Percentiles rank a stretch among this genome's conserved stretches.
These are phyloP conservation scores for Peromyscus eremicus DNA, from an alignment of 2,797 vertebrate species.

Conservation along the genomic window DNA sequence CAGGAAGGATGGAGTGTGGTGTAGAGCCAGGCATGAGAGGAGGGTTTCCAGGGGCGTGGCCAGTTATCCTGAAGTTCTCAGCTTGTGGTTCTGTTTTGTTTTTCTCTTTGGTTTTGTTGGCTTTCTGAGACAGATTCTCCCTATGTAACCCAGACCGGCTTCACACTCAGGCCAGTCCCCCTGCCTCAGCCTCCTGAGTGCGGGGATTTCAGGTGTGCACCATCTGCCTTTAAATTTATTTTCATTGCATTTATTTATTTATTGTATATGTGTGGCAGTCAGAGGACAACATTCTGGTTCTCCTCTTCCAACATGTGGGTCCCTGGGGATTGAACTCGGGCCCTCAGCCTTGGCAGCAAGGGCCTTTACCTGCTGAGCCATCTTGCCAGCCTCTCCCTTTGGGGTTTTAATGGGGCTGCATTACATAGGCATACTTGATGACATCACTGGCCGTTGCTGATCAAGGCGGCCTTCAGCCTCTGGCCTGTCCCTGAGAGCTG, in stretches of 20 bases:
- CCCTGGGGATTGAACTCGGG: not conserved
- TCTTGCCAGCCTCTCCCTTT: not conserved
- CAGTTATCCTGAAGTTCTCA: not conserved
- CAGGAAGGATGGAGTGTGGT: not conserved
- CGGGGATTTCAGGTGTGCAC: not conserved
- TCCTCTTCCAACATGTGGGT: not conserved
- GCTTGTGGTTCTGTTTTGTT: not conserved
- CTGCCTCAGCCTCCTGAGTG: not conserved
- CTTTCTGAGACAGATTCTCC: not conserved
- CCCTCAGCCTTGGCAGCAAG: not conserved
- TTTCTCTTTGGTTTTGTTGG: not conserved
- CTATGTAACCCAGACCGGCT: not conserved
- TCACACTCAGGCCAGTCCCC: not conserved
- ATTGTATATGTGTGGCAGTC: not conserved
- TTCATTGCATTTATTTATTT: not conserved
- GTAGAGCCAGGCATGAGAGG: not conserved
- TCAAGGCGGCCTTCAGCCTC: not conserved
- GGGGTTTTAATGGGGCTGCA: not conserved
- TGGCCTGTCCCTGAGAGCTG: not conserved
- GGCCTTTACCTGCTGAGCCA: not conserved
- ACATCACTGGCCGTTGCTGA: not conserved
- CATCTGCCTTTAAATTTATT: not conserved
- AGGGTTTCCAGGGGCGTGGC: not conserved
- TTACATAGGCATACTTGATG: not conserved
- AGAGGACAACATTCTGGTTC: not conserved